phyloP scores from a whole-genome alignment of 1,140 invertebrate genomes.

The Drosophila lacertosa region DNA sequence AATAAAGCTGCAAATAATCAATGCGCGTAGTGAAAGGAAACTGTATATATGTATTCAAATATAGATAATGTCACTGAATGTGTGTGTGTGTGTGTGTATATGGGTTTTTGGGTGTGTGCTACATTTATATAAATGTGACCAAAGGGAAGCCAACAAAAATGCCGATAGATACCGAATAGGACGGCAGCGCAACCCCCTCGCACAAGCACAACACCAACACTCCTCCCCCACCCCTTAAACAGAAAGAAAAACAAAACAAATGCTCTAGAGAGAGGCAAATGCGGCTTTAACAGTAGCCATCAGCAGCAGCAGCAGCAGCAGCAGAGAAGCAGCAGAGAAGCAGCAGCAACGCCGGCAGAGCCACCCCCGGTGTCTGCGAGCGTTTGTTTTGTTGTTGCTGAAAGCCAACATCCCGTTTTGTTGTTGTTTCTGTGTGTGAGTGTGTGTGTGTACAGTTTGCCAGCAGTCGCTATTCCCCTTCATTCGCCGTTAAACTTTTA shows the following conservation, averaged over 20 bases:
- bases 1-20: conserved; percentile 65
- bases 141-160: conserved; percentile 76
- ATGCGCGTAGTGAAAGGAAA: conserved; percentile 64
- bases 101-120: conserved; percentile 4
- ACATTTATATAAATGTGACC: conserved; percentile 53
- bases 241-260: conserved; percentile 49
- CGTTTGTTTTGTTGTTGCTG: conserved; percentile 5
- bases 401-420: conserved; percentile 24
- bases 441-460: conserved; percentile 4
- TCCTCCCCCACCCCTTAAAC: too few species aligned
- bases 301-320: conserved; percentile 6
- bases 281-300: conserved; percentile 31
- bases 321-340: neutral
- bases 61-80: too few species aligned
- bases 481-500: conserved; percentile 20
- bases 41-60: conserved; percentile 1
- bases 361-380: conserved; percentile 40
- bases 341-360: conserved; percentile 25
- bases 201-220: conserved; percentile 43
- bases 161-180: conserved; percentile 66
- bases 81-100: conserved; percentile 5
- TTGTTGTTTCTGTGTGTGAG: neutral
- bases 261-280: conserved; percentile 19
- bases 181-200: conserved; percentile 31
- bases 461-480: conserved; percentile 23